These are phyloP conservation scores for Dermolepida albohirtum DNA, from an alignment of 2,888 invertebrate species.

Conservation along the genomic window DNA sequence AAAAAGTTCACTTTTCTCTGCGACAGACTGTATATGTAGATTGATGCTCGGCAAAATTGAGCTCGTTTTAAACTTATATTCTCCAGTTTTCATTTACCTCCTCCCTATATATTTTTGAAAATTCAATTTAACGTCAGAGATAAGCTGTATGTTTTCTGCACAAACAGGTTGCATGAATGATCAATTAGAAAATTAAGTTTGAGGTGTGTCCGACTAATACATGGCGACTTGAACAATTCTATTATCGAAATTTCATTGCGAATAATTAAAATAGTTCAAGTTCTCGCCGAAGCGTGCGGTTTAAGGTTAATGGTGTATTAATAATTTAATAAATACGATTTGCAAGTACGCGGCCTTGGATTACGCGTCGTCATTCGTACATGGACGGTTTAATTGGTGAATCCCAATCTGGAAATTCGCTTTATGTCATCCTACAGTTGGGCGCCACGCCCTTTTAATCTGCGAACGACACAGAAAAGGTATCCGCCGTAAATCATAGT, in stretches of 20 bases:
- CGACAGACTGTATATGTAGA: too few relatives aligned
- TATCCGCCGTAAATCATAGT: not conserved
- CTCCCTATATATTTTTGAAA: too few relatives aligned
- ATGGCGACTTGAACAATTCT: slow-evolving; percentile 19
- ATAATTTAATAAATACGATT: slow-evolving; percentile 12
- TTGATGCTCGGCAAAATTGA: too few relatives aligned
- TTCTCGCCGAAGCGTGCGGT: slow-evolving; percentile 5
- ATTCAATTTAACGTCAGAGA: too few relatives aligned
- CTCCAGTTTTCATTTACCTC: too few relatives aligned
- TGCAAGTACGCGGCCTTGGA: slow-evolving; percentile 5
- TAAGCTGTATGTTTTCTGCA: too few relatives aligned
- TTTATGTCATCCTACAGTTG: not conserved
- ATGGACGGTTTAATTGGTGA: slow-evolving; percentile 18
- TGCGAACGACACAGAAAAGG: slow-evolving; percentile 18
- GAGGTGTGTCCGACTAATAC: too few relatives aligned
- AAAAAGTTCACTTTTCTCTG: too few relatives aligned
- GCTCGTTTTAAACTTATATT: too few relatives aligned
- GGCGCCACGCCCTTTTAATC: slow-evolving; percentile 7
- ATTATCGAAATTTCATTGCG: slow-evolving; percentile 26
- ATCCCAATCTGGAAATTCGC: slow-evolving; percentile 10
- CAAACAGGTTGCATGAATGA: too few relatives aligned
- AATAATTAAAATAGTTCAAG: slow-evolving; percentile 31
- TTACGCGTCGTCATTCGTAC: not conserved
- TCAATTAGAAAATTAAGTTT: too few relatives aligned
- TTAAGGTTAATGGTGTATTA: slow-evolving; percentile 25